Evolutionary conservation across 2,888 invertebrate genomes (phyloP), one percentile per base, ranked within the genome.

Genomic region (Helobdella robusta): DNA sequence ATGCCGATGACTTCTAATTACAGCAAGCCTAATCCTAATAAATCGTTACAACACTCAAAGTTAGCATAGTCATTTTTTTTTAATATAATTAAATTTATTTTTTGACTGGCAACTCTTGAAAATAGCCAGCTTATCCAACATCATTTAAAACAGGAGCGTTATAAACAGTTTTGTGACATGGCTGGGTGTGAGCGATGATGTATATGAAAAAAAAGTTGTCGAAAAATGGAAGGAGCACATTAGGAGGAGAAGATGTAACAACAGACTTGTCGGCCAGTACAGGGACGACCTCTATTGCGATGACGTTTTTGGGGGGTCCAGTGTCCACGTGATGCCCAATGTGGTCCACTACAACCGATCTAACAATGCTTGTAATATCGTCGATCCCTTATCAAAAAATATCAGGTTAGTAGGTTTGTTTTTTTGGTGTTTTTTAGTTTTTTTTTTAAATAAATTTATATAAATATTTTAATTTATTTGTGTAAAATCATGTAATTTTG

Each of bases 211-310:
- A n/a, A 23, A 34, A 50, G 62, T 32, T 48, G 2, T 20, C 6
- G 28, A 60, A 11, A 44, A 50, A 32, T 62, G 62, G 62, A 25
- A 28, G 25, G 62, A 62, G 5, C 62, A 46, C n/a, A 46, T 62
- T n/a, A 25, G 62, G 20, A 62, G 62, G 44, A 46, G 62, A 28
- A 40, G 62, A 20, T 3, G 28, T 44, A 36, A 50, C 25, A 62
- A 62, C 50, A 23, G 23, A 18, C 28, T 62, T 28, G 62, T 62
- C 2, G 62, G 62, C 11, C 62, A 62, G 32, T 62, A 62, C 50
- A 62, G 50, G 62, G 32, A 25, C 8, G 3, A 28, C 8, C 20
- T 18, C n/a, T 28, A 46, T n/a, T 15, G n/a, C 28, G 61, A 61
- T 61, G 2, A 20, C 20, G 40, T 25, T n/a, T 46, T 3, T 50